Evolutionary conservation across 2,888 invertebrate genomes (phyloP), one percentile per base, ranked within the genome.

Genomic region (Dolomedes plantarius): DNA sequence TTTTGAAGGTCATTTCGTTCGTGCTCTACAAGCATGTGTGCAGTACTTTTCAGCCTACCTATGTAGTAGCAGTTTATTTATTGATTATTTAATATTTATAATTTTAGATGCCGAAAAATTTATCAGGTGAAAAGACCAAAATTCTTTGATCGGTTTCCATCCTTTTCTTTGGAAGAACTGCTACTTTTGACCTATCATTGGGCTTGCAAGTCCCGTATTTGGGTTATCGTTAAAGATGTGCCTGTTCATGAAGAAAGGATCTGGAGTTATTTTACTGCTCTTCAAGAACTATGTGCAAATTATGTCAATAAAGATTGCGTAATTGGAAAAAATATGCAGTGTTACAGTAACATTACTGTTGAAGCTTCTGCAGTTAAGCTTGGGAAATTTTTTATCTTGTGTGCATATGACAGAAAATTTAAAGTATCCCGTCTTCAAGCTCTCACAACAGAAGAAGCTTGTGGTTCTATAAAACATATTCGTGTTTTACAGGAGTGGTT

Each of bases 341-440:
- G n/a, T n/a, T n/a, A n/a, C n/a, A 13, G 39, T 41, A 19, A 9
- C 1, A 76, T 79, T 28, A 71, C 67, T 23, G 88, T 90, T 19
- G 89, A 90, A 69, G 92, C 95, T 6, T 96, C 97, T 9, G 96
- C 97, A 0, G 80, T 89, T 1, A 90, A 92, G 65, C 94, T 95
- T 91, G 96, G 96, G 0, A 96, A 96, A 91, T 96, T 97, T 0
- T 96, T 97, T 91, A 96, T 97, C 6, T 92, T 97, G 62, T 97
- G 97, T 0, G 94, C 96, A 1, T 92, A 96, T 87, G 96, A 97
- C 91, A 93, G 94, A 5, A 92, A 93, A 6, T 94, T 95, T 31
- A 95, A 95, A 91, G 91, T 94, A 87, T 93, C 97, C 80, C 93
- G 96, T n/a, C 92, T 97, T 32, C 93, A 96, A 85, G 96, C 96